Percentiles rank a stretch among this genome's conserved stretches.
Conservation (phyloP, 2,797 vertebrate genomes). For the Parauchenoglanis ngamensis region DNA sequence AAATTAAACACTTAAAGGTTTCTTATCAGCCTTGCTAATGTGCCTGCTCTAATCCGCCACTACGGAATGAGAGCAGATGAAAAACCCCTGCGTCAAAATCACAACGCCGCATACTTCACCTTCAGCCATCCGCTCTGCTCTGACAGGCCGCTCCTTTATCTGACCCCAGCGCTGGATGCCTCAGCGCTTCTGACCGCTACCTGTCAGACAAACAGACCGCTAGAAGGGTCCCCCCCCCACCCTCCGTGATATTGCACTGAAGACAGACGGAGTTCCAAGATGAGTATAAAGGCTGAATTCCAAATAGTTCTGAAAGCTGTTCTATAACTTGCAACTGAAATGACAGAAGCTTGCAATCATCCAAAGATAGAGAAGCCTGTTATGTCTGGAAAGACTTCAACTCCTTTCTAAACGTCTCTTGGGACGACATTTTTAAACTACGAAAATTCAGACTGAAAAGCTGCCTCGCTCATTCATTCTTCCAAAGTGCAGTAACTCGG, state of each 20-base stretch:
- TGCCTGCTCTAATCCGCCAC: slow-evolving; percentile 47
- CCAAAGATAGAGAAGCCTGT: slow-evolving; percentile 41
- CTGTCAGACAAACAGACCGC: slow-evolving; percentile 42
- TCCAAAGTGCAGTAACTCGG: slow-evolving; percentile 7
- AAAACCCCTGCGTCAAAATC: slow-evolving; percentile 30
- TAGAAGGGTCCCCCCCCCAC: neutral
- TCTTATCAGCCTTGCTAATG: slow-evolving; percentile 48
- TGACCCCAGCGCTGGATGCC: slow-evolving; percentile 34
- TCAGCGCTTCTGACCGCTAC: slow-evolving; percentile 41
- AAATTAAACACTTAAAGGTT: slow-evolving; percentile 42
- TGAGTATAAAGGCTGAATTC: slow-evolving; percentile 35
- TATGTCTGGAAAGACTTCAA: slow-evolving; percentile 35
- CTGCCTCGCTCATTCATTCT: slow-evolving; percentile 28
- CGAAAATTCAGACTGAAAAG: slow-evolving; percentile 36
- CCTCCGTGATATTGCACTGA: slow-evolving; percentile 37
- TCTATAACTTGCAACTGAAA: slow-evolving; percentile 36
- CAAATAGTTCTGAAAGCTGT: slow-evolving; percentile 42
- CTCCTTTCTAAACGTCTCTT: slow-evolving; percentile 16
- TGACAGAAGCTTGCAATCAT: slow-evolving; percentile 29
- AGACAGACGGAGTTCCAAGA: slow-evolving; percentile 26
- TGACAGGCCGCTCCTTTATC: slow-evolving; percentile 33
- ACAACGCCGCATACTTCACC: slow-evolving; percentile 16
- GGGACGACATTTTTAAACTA: slow-evolving; percentile 13
- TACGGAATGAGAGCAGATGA: slow-evolving; percentile 33
- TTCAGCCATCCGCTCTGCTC: neutral